A percentile compares a stretch with the other conserved stretches of the same genome.
Conservation (phyloP, 2,113 vertebrate genomes). For the Mesembrinibis cayennensis region DNA sequence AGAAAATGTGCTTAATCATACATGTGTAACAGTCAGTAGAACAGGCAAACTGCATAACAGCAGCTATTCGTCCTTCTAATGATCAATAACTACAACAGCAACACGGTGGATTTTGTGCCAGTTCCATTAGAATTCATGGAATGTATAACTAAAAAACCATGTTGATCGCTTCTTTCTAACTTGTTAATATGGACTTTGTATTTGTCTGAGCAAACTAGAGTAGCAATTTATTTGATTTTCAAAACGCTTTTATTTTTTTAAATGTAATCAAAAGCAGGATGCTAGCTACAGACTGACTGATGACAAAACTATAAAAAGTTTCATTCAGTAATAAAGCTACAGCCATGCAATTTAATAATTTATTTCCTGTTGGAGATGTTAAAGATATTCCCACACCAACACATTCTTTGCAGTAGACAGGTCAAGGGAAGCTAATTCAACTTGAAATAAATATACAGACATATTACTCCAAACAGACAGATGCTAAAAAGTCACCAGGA, state of each 20-base stretch:
- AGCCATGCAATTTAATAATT: neutral
- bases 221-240: neutral
- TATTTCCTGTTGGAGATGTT: neutral
- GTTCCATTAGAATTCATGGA: neutral
- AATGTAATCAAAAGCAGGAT: neutral
- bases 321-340: neutral
- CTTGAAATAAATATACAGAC: neutral
- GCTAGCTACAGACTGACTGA: neutral
- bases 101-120: neutral
- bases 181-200: neutral
- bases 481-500: neutral
- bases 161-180: neutral
- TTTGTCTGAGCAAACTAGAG: neutral
- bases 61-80: neutral
- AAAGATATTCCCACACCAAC: neutral
- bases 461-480: neutral
- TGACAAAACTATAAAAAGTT: neutral
- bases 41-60: neutral
- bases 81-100: neutral
- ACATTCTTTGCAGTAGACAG: neutral
- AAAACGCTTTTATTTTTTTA: neutral
- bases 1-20: neutral
- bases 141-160: accelerated
- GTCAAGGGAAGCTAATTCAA: neutral
- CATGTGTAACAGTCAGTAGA: neutral